phyloP scores from a whole-genome alignment of 1,140 invertebrate species.

The Meteorus sp. region DNA sequence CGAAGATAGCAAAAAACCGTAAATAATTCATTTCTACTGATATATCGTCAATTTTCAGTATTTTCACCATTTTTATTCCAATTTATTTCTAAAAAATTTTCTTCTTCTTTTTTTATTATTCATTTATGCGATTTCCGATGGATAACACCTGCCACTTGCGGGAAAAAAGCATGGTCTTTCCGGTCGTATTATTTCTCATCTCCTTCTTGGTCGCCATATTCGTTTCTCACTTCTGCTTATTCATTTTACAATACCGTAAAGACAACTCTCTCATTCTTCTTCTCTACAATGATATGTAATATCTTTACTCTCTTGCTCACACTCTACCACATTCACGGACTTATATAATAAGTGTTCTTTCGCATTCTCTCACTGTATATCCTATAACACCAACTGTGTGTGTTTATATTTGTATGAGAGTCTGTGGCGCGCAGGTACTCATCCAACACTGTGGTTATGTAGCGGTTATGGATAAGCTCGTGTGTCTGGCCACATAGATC shows the following conservation, averaged over 20 bases:
- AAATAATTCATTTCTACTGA: no score
- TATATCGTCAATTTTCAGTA: neutral
- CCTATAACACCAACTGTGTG: no score
- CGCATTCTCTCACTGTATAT: neutral
- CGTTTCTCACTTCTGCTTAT: no score
- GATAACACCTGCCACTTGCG: conserved; percentile 25
- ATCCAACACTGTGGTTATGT: conserved; percentile 27
- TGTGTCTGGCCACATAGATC: conserved; percentile 35
- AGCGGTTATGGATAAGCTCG: conserved; percentile 33
- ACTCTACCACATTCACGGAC: conserved; percentile 25
- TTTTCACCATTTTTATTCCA: conserved; percentile 1
- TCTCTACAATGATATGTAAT: neutral
- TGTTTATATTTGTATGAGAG: conserved; percentile 27
- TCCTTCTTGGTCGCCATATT: neutral
- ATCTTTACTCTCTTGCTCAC: conserved; percentile 12
- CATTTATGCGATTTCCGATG: conserved; percentile 21
- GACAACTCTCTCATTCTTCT: no score
- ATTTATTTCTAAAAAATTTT: no score
- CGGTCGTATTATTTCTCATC: conserved; percentile 12
- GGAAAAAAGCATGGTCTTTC: conserved; percentile 1
- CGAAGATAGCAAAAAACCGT: no score
- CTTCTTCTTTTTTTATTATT: conserved; percentile 3
- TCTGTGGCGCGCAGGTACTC: conserved; percentile 28
- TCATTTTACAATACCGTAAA: no score
- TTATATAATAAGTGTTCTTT: conserved; percentile 21